Evolutionary conservation across 2,888 invertebrate genomes (phyloP).

Genomic region (Podotricha telesiphe): DNA sequence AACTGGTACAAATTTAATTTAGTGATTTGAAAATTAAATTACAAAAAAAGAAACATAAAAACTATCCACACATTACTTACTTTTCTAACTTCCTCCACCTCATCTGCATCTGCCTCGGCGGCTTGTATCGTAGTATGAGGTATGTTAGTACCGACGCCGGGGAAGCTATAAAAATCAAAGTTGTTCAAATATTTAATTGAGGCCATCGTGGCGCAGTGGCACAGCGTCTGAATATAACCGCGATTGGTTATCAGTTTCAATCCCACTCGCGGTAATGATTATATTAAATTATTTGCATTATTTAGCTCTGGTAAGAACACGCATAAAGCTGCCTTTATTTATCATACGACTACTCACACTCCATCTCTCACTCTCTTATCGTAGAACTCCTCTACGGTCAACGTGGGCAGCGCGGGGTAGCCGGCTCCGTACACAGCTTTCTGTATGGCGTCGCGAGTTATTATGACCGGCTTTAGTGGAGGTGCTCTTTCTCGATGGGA

Average conservation of each 20-base stretch:
- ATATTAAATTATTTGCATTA: too few relatives aligned
- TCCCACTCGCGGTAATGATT: too few relatives aligned
- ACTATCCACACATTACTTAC: slow-evolving; percentile 50
- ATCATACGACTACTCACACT: slow-evolving; percentile 80
- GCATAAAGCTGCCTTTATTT: too few relatives aligned
- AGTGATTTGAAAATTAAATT: too few relatives aligned
- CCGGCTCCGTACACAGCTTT: slow-evolving; percentile 97
- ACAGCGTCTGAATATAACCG: too few relatives aligned
- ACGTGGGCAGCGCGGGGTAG: slow-evolving; percentile 95
- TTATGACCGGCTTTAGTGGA: slow-evolving; percentile 91
- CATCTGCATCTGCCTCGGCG: slow-evolving; percentile 78
- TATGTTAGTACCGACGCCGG: slow-evolving; percentile 63
- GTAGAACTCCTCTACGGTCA: slow-evolving; percentile 98
- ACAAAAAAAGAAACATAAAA: too few relatives aligned
- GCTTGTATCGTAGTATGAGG: slow-evolving; percentile 69
- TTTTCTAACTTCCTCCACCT: slow-evolving; percentile 82
- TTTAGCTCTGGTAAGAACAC: too few relatives aligned
- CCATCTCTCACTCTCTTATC: slow-evolving; percentile 92
- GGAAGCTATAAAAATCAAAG: slow-evolving; percentile 58
- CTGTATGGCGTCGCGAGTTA: slow-evolving; percentile 93
- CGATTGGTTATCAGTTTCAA: too few relatives aligned
- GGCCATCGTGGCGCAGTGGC: too few relatives aligned
- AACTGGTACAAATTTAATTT: too few relatives aligned
- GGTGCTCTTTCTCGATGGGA: slow-evolving; percentile 61
- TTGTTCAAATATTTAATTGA: too few relatives aligned